These are phyloP conservation scores for Lindbergichthys nudifrons DNA, from an alignment of 2,797 vertebrate genomes.

Conservation along the genomic window DNA sequence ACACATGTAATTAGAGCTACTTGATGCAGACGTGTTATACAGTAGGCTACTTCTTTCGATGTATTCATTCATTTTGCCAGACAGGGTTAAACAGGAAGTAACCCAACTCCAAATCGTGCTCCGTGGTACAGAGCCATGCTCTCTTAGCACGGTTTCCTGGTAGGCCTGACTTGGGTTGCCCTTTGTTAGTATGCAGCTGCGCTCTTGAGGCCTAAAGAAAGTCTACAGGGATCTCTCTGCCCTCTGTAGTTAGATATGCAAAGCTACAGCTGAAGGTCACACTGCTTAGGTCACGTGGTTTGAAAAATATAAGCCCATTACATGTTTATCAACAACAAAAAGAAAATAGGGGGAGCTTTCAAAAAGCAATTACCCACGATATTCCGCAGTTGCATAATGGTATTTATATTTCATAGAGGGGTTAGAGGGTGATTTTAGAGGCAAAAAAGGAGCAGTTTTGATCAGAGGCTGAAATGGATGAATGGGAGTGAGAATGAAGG, in stretches of 20 bases:
- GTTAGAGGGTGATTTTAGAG: conserved; percentile 63
- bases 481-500: conserved; percentile 58
- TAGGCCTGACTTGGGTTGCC: conserved; percentile 28
- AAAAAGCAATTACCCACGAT: conserved; percentile 74
- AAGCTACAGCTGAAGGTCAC: conserved; percentile 64
- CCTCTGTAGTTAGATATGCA: conserved; percentile 51
- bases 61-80: too few species aligned
- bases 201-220: conserved; percentile 30
- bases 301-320: conserved; percentile 62
- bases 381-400: conserved; percentile 65
- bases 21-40: too few species aligned
- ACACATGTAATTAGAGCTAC: too few species aligned
- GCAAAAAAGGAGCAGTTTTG: conserved; percentile 60
- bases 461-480: conserved; percentile 68
- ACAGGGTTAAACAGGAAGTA: too few species aligned
- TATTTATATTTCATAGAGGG: conserved; percentile 55
- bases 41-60: too few species aligned
- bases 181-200: conserved; percentile 44
- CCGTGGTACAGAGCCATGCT: conserved; percentile 4
- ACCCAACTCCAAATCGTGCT: too few species aligned
- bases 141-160: conserved; percentile 42
- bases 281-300: conserved; percentile 45
- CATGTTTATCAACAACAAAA: conserved; percentile 71
- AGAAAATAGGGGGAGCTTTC: conserved; percentile 58
- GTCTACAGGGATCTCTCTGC: conserved; percentile 49